These are phyloP conservation scores for Zosterops hypoxanthus DNA, from an alignment of 2,113 vertebrate species.

Conservation along the genomic window DNA sequence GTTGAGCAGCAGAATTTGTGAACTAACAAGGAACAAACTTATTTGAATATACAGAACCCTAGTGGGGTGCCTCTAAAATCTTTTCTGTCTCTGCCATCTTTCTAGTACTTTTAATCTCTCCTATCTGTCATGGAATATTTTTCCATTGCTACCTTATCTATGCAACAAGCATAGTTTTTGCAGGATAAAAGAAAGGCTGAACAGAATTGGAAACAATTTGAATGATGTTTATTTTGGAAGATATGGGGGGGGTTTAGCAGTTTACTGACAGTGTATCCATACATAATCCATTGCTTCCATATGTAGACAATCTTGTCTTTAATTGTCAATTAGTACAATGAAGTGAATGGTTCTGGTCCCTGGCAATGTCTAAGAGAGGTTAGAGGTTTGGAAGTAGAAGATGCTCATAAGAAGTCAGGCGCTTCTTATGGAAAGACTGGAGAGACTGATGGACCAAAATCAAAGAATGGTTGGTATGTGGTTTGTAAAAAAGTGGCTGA, in stretches of 20 bases:
- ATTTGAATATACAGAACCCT: neutral
- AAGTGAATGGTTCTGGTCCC: neutral
- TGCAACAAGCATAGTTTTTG: neutral
- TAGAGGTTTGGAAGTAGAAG: neutral
- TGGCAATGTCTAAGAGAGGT: fast-evolving
- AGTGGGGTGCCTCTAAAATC: neutral
- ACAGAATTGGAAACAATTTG: neutral
- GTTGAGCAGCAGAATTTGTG: neutral
- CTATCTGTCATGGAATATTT: neutral
- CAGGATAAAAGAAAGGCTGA: neutral
- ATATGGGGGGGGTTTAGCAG: fast-evolving
- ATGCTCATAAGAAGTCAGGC: neutral
- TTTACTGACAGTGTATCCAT: neutral
- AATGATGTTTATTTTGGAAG: neutral
- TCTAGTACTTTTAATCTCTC: neutral
- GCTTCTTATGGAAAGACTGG: neutral
- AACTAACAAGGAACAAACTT: neutral
- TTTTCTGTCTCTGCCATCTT: neutral
- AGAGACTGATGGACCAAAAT: neutral
- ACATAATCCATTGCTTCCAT: neutral
- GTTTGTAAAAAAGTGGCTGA: neutral
- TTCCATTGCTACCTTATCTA: neutral
- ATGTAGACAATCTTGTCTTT: neutral
- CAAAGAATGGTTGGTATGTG: neutral
- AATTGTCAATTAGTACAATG: neutral